These are phyloP conservation scores for Phalacrocorax pelagicus DNA, from an alignment of 2,113 vertebrate genomes.

Conservation along the genomic window DNA sequence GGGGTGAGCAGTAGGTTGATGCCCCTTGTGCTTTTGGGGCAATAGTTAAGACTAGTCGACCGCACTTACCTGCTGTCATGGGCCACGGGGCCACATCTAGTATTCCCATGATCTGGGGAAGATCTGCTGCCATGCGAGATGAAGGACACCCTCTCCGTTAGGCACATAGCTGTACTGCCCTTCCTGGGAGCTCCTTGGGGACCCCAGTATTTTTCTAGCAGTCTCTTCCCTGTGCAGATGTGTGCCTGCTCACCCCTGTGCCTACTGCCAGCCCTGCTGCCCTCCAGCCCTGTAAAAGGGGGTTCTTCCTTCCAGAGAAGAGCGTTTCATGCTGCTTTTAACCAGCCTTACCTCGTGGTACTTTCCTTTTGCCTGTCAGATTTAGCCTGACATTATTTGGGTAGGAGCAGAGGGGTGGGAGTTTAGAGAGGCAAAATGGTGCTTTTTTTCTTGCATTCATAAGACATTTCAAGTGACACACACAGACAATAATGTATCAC, in stretches of 20 bases:
- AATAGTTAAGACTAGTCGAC: not conserved
- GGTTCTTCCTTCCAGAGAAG: not conserved
- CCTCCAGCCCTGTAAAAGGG: accelerated
- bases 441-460: not conserved
- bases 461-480: constrained; percentile 15
- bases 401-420: constrained; percentile 25
- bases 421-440: not conserved
- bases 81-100: too few species aligned
- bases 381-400: not conserved
- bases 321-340: not conserved
- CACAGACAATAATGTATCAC: constrained; percentile 17
- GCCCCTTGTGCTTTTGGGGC: not conserved
- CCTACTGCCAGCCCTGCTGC: accelerated
- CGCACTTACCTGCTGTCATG: not conserved
- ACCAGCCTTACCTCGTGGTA: not conserved
- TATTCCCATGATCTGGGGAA: not conserved
- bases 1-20: not conserved
- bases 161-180: not conserved
- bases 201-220: not conserved
- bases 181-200: not conserved
- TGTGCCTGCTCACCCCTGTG: accelerated
- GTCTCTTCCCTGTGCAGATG: not conserved
- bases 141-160: not conserved
- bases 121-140: not conserved
- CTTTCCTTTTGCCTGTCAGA: not conserved